These are phyloP conservation scores for Spheniscus mendiculus DNA, from an alignment of 2,113 vertebrate genomes.

Conservation along the genomic window DNA sequence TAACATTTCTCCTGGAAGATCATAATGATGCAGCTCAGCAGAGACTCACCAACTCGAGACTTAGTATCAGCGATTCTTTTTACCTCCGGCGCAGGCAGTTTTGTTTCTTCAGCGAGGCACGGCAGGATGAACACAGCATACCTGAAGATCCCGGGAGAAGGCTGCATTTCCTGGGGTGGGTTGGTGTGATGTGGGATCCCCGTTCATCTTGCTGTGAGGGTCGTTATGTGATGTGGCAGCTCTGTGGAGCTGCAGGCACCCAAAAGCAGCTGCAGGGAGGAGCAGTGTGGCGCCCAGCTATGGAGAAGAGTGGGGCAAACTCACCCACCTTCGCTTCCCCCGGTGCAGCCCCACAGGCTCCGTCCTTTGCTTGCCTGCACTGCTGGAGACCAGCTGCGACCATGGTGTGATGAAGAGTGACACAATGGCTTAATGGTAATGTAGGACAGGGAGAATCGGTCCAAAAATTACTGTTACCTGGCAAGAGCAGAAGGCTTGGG, in stretches of 20 bases:
- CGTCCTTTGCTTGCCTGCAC: accelerated
- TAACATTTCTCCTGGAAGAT: background rate
- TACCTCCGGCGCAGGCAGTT: background rate
- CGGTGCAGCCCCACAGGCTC: background rate
- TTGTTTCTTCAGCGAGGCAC: accelerated
- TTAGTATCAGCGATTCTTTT: background rate
- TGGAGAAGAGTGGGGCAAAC: background rate
- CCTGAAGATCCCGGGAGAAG: background rate
- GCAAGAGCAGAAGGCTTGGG: background rate
- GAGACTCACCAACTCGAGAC: background rate
- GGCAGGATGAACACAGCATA: background rate
- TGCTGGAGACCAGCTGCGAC: background rate
- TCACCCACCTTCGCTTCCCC: background rate
- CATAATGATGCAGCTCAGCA: background rate
- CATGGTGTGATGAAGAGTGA: background rate
- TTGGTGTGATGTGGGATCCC: background rate
- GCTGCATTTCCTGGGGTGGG: background rate
- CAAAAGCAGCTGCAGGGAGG: background rate
- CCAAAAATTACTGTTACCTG: background rate
- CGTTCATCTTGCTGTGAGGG: background rate
- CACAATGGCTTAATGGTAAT: background rate
- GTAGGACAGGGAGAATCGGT: background rate
- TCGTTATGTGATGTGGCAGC: accelerated
- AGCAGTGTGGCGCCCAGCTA: background rate
- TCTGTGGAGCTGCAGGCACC: background rate